Base-by-base conservation (phyloP, 2,797 vertebrate species). In the Denticeps clupeoides region DNA sequence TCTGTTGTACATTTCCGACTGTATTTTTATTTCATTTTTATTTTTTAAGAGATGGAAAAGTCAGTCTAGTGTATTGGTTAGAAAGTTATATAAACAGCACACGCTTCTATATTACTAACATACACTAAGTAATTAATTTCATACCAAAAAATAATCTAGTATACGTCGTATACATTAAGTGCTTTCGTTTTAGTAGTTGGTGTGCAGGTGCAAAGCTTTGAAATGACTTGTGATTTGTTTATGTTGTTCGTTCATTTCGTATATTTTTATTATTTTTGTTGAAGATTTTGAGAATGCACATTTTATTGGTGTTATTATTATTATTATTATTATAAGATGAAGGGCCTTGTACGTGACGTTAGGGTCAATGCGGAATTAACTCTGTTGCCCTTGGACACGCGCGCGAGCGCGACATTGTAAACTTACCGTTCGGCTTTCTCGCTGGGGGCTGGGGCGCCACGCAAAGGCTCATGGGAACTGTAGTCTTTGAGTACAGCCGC, bases 121-220 rank as follows among this genome's bases (percentile, higher is more conserved):
- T 74, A 74, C 79, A 73, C 83, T 72, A 82, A 81, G 78, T 79
- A 81, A 84, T 78, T 71, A 68, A 48, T 71, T 70, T 78, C 54
- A 52, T 69, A 82, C 86, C 85, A 86, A 87, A 84, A 62, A 84
- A 71, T 59, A 74, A 78, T 77, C 77, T 62, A 61, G 63, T 60
- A 45, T 75, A 78, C 64, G 55, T 65, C 73, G 72, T 77, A 75
- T 73, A 65, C 69, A 79, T 73, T 50, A 84, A 84, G 79, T 82
- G 79, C 79, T 82, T 82, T 75, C 53, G 68, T 84, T 82, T 75
- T 59, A 61, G 68, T 26, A 16, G 59, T 69, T 68, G 54, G 55
- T 78, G 80, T 77, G 73, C 80, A 73, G 69, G 64, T 71, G 62
- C 62, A 64, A 58, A 63, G 64, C 62, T 78, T 77, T 80, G 69